phyloP scores from a whole-genome alignment of 2,888 invertebrate genomes.

The Macrosiphum euphorbiae region DNA sequence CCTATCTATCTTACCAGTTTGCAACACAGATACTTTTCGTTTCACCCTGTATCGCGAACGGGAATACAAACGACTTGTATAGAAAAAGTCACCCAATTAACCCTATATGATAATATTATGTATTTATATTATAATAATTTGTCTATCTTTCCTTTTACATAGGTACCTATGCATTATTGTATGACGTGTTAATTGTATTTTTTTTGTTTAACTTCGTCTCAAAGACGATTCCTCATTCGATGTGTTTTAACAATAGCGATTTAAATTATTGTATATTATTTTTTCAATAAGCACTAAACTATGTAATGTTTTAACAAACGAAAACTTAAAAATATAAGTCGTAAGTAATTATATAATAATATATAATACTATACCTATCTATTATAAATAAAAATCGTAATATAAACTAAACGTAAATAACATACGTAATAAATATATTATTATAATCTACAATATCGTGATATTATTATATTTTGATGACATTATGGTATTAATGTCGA shows the following conservation, averaged over 20 bases:
- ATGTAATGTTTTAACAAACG: constrained; percentile 26
- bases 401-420: not conserved
- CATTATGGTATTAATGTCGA: not conserved
- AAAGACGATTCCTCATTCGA: not conserved
- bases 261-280: constrained; percentile 18
- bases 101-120: not conserved
- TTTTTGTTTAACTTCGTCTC: constrained; percentile 1
- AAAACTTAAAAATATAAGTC: not conserved
- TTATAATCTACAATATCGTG: not conserved
- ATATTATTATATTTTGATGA: not conserved
- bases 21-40: constrained; percentile 4
- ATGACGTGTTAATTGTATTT: not conserved
- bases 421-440: not conserved
- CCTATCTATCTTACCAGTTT: constrained; percentile 14
- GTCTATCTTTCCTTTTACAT: not conserved
- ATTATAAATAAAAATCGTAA: constrained; percentile 14
- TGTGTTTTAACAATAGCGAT: constrained; percentile 36
- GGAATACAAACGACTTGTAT: constrained; percentile 8
- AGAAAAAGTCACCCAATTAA: constrained; percentile 10
- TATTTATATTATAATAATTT: not conserved
- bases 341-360: constrained; percentile 14
- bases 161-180: not conserved
- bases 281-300: constrained; percentile 38
- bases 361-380: not conserved
- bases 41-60: constrained; percentile 6